phyloP scores from a whole-genome alignment of 2,113 vertebrate species.

The Scortum barcoo region DNA sequence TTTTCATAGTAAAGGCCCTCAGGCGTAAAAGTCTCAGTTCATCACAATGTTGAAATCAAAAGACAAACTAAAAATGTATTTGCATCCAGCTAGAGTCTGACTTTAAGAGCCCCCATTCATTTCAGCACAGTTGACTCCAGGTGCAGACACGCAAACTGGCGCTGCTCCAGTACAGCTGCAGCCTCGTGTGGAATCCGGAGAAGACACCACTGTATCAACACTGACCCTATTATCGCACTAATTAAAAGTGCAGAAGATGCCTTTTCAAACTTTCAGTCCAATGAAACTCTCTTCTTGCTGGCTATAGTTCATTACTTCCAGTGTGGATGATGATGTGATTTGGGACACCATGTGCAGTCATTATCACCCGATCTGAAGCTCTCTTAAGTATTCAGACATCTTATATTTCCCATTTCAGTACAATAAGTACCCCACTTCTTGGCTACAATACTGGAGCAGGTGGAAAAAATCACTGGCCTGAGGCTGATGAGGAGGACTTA shows the following conservation, averaged over 20 bases:
- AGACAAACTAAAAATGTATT: constrained; percentile 12
- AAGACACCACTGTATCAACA: neutral
- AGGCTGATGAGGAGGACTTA: constrained; percentile 71
- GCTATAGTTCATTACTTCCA: constrained; percentile 54
- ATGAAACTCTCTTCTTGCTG: constrained; percentile 33
- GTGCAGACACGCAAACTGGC: neutral
- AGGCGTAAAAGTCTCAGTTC: neutral
- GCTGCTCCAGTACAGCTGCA: neutral
- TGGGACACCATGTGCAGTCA: constrained; percentile 60
- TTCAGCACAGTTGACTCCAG: neutral
- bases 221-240: neutral
- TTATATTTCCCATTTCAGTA: constrained; percentile 59
- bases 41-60: constrained; percentile 13
- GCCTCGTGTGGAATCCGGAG: constrained; percentile 1
- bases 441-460: constrained; percentile 64
- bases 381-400: constrained; percentile 56
- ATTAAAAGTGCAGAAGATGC: constrained; percentile 38
- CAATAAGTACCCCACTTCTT: constrained; percentile 58
- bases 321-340: constrained; percentile 46
- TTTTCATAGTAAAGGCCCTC: constrained; percentile 27
- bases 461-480: constrained; percentile 74
- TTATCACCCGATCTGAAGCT: constrained; percentile 58
- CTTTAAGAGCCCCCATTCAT: constrained; percentile 7
- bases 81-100: neutral
- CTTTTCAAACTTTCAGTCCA: constrained; percentile 49